Evolutionary conservation across 2,797 vertebrate species (phyloP).

Genomic region (Neostethus bicornis): DNA sequence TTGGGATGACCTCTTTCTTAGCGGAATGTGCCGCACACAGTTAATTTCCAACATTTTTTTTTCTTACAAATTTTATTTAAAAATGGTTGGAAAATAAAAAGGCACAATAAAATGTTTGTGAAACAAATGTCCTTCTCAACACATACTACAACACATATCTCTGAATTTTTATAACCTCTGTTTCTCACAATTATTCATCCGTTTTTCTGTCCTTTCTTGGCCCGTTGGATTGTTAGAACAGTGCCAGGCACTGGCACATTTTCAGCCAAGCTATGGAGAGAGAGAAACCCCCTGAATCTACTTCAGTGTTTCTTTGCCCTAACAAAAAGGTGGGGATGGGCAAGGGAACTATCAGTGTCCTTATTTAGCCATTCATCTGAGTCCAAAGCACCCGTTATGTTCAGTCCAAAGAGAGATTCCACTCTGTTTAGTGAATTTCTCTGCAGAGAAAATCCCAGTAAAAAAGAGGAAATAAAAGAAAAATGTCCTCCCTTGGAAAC

Average conservation of each 20-base stretch:
- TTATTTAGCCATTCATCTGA: slow-evolving; percentile 54
- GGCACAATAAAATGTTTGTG: not conserved
- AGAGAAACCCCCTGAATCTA: slow-evolving; percentile 54
- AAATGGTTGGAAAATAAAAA: not conserved
- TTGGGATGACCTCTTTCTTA: not conserved
- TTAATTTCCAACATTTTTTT: not conserved
- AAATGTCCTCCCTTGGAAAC: slow-evolving; percentile 31
- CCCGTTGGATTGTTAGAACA: slow-evolving; percentile 33
- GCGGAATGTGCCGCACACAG: not conserved
- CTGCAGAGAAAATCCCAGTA: slow-evolving; percentile 55
- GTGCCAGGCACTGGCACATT: slow-evolving; percentile 47
- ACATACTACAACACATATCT: slow-evolving; percentile 13
- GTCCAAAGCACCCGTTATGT: slow-evolving; percentile 29
- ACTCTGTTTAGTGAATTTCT: slow-evolving; percentile 42
- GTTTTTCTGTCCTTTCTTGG: slow-evolving; percentile 25
- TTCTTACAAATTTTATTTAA: not conserved
- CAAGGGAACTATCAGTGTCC: slow-evolving; percentile 35
- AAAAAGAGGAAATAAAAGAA: slow-evolving; percentile 33
- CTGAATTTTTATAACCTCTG: slow-evolving; percentile 15
- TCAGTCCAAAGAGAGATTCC: slow-evolving; percentile 27
- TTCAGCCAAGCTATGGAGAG: slow-evolving; percentile 43
- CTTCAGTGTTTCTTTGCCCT: slow-evolving; percentile 54
- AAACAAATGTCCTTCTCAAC: slow-evolving; percentile 3
- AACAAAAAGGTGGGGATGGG: slow-evolving; percentile 36
- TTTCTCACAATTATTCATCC: slow-evolving; percentile 38